These are phyloP conservation scores for Scleropages formosus DNA, from an alignment of 2,797 vertebrate species.

Conservation along the genomic window DNA sequence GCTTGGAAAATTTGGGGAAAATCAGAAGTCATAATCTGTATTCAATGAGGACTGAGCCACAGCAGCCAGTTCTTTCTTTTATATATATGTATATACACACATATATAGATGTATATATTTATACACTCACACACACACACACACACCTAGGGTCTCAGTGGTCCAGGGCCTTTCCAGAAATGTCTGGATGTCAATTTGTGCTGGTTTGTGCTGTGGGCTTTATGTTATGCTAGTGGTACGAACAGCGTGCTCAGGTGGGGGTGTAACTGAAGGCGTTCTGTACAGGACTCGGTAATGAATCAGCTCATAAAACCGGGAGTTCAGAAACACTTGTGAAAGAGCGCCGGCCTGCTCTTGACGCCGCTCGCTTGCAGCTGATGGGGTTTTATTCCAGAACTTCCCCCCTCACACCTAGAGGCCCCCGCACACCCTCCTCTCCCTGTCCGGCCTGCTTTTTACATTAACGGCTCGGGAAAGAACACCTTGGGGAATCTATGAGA, in stretches of 20 bases:
- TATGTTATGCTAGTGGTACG: neutral
- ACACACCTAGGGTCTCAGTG: neutral
- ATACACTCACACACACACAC: too few relatives aligned
- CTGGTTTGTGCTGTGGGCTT: neutral
- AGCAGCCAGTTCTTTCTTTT: too few relatives aligned
- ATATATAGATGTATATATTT: too few relatives aligned
- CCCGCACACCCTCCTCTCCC: slow-evolving; percentile 15
- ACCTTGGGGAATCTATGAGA: slow-evolving; percentile 67
- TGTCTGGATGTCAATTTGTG: too few relatives aligned
- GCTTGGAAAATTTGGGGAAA: too few relatives aligned
- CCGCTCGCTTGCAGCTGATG: neutral
- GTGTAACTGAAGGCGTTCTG: slow-evolving; percentile 1
- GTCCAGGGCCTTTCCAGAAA: too few relatives aligned
- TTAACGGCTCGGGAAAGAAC: slow-evolving; percentile 50
- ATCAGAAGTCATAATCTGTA: too few relatives aligned
- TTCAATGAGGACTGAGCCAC: too few relatives aligned
- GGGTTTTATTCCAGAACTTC: neutral
- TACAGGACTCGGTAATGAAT: neutral
- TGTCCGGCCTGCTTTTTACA: slow-evolving; percentile 54
- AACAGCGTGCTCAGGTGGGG: neutral
- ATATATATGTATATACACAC: too few relatives aligned
- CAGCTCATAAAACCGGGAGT: too few relatives aligned
- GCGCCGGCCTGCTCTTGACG: neutral
- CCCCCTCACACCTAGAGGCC: slow-evolving; percentile 19
- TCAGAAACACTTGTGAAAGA: neutral